Base-by-base conservation (phyloP, 2,797 vertebrate species). In the Gadopsis bispinosus region DNA sequence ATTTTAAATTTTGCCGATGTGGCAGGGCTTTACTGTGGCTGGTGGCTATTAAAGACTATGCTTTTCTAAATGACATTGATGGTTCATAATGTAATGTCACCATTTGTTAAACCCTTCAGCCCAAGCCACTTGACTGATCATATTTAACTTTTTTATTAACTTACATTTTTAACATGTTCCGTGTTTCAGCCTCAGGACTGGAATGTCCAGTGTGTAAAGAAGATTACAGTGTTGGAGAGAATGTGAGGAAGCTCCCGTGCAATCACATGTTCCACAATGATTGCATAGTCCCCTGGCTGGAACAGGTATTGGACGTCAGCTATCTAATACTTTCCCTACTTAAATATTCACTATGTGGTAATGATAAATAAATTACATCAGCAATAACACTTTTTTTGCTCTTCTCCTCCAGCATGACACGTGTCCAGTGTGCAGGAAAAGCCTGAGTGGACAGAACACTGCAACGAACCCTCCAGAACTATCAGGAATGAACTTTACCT, bases 141-240 rank as follows among this genome's bases (percentile, higher is more conserved):
- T 58, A 22, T 43, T 53, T 43, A 8, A n/a, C 26, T 41, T 11
- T 19, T 9, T 19, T 17, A 16, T n/a, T n/a, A n/a, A n/a, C n/a
- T n/a, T n/a, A n/a, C 13, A 33, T 14, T 61, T 62, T 50, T 20
- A 51, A 69, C 6, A 26, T 59, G 4, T 51, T 41, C 7, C 72
- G 20, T 74, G 11, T 83, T 81, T 77, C 94, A 99, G 98, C 96
- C 89, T 97, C 96, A 0, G 96, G 96, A 64, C 92, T 99, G 61
- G 98, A 99, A 94, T 99, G 98, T 88, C 97, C 98, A 0, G 98
- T 99, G 85, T 99, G 98, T 95, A 99, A 99, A 96, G 98, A 99
- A 78, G 98, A 99, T 91, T 99, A 99, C 69, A 96, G 95, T 37
- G 93, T 96, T 1, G 97, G 97, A 4, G 98, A 99, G 86, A 97